Conservation (phyloP, 2,888 invertebrate genomes). For the Plagodis dolabraria region DNA sequence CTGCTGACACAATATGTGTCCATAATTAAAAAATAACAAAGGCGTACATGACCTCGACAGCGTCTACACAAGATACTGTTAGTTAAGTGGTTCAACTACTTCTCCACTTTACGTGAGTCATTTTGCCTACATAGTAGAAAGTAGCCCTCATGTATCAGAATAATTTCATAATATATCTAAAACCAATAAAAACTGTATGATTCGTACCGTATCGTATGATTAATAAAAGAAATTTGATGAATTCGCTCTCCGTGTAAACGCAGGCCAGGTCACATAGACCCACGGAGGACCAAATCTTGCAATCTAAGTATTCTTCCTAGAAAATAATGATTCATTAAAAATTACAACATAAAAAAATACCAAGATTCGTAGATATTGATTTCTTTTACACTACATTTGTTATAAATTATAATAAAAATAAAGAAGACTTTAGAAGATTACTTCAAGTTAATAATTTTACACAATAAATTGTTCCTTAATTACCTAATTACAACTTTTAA, state of each 20-base stretch:
- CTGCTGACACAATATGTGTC: neutral
- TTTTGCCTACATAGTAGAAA: neutral
- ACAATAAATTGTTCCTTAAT: too few relatives aligned
- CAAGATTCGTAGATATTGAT: too few relatives aligned
- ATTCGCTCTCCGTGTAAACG: slow-evolving; percentile 23
- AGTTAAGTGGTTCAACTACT: slow-evolving; percentile 23
- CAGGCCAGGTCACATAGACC: slow-evolving; percentile 28
- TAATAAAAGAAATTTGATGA: slow-evolving; percentile 40
- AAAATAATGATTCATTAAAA: neutral
- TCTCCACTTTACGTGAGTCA: slow-evolving; percentile 14
- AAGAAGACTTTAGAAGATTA: too few relatives aligned
- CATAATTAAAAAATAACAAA: neutral
- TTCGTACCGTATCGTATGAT: slow-evolving; percentile 5
- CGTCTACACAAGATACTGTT: slow-evolving; percentile 31
- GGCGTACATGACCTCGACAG: slow-evolving; percentile 37
- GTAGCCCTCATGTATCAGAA: slow-evolving; percentile 1
- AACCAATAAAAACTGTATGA: slow-evolving; percentile 7
- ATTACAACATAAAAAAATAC: too few relatives aligned
- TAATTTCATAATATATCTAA: slow-evolving; percentile 14
- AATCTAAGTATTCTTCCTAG: neutral
- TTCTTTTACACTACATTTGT: too few relatives aligned
- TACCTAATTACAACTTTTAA: too few relatives aligned
- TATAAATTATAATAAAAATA: too few relatives aligned
- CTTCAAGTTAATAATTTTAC: too few relatives aligned
- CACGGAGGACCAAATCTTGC: slow-evolving; percentile 1